A percentile compares a stretch with the other conserved stretches of the same genome.
These are phyloP conservation scores for Pseudorhiza aurosa DNA, from an alignment of 30 jellyfish, hydroid and myxozoan genomes.

Conservation along the genomic window DNA sequence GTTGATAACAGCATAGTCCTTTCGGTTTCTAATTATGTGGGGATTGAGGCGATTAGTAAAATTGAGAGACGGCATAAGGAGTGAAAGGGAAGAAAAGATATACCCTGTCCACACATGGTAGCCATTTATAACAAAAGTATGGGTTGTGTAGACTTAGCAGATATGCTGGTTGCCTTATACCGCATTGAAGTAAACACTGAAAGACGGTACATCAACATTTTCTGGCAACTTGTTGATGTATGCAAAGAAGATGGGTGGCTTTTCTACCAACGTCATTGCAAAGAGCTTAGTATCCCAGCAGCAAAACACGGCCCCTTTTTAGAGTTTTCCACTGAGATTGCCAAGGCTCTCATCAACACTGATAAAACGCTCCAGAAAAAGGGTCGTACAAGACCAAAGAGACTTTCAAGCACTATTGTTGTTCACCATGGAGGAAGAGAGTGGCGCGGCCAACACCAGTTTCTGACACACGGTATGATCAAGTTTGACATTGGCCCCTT, in stretches of 20 bases:
- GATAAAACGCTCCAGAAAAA: conserved; percentile 1
- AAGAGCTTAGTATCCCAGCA: conserved; percentile 10
- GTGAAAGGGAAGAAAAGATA: conserved; percentile 43
- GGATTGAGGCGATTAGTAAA: conserved; percentile 63
- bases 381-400: conserved; percentile 1
- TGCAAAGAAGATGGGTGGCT: conserved; percentile 73
- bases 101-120: conserved; percentile 66
- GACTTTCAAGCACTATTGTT: neutral
- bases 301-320: conserved; percentile 10
- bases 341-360: conserved; percentile 13
- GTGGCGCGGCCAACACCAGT: conserved; percentile 31
- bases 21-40: conserved; percentile 66
- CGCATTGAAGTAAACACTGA: conserved; percentile 51
- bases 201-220: conserved; percentile 78
- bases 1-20: conserved; percentile 71
- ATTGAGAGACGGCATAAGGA: conserved; percentile 70
- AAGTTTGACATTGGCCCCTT: conserved; percentile 24
- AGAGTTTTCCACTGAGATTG: conserved; percentile 20
- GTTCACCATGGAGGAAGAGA: conserved; percentile 38
- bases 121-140: conserved; percentile 61
- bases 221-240: conserved; percentile 63
- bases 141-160: conserved; percentile 93
- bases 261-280: conserved; percentile 48
- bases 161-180: conserved; percentile 69
- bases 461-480: conserved; percentile 5